Percentiles rank a stretch among this genome's conserved stretches.
These are phyloP conservation scores for Anarrhichthys ocellatus DNA, from an alignment of 2,113 vertebrate species.

Conservation along the genomic window DNA sequence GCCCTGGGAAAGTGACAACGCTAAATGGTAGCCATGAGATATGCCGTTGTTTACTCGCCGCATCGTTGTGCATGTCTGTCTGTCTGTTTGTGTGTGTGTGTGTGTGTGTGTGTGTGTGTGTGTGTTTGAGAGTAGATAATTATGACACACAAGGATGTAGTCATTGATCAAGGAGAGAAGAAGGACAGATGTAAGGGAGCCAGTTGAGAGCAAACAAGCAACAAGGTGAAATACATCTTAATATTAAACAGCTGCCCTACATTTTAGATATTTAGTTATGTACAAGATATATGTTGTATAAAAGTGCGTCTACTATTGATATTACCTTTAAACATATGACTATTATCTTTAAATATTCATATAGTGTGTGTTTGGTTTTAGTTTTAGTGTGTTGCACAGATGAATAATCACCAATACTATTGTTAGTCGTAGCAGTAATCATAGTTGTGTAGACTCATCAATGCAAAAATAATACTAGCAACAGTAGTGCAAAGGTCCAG, in stretches of 20 bases:
- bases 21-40: conserved; percentile 67
- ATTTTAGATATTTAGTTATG: not conserved
- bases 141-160: conserved; percentile 38
- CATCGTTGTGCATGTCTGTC: not conserved
- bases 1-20: conserved; percentile 57
- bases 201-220: conserved; percentile 14
- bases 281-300: not conserved
- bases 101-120: not conserved
- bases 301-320: not conserved
- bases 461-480: not conserved
- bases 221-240: conserved; percentile 14
- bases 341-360: not conserved
- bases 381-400: not conserved
- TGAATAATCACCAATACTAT: not conserved
- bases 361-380: not conserved
- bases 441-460: not conserved
- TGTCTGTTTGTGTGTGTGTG: not conserved
- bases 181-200: not conserved
- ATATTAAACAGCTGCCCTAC: not conserved
- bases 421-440: not conserved
- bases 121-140: conserved; percentile 16
- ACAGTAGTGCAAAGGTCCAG: conserved; percentile 3
- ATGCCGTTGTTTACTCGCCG: conserved; percentile 56
- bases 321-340: not conserved
- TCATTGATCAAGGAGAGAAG: conserved; percentile 40